A percentile compares a stretch with the other conserved stretches of the same genome.
These are phyloP conservation scores for Linepithema humile DNA, from an alignment of 1,140 invertebrate species.

Conservation along the genomic window DNA sequence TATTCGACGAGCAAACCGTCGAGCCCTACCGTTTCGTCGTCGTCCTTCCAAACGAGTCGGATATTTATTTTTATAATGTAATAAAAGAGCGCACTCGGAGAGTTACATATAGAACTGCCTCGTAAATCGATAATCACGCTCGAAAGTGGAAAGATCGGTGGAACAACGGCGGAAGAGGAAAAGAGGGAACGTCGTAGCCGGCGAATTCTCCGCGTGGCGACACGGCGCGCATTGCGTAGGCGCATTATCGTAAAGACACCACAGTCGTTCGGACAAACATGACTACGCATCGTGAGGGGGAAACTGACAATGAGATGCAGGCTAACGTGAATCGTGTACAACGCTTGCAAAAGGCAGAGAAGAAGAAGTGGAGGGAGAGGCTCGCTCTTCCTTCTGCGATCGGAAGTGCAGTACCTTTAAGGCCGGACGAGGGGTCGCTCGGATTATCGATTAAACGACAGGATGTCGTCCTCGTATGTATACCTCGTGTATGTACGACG, in stretches of 20 bases:
- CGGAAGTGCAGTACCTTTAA: slow-evolving; percentile 50
- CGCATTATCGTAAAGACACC: slow-evolving; percentile 27
- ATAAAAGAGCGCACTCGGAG: slow-evolving; percentile 23
- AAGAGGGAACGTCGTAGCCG: not conserved
- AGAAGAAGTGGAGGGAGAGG: not conserved
- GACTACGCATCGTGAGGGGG: slow-evolving; percentile 1
- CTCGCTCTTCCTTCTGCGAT: not conserved
- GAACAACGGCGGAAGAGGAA: not conserved
- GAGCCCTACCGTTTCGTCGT: not conserved
- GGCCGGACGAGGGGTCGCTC: slow-evolving; percentile 17
- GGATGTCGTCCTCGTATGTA: slow-evolving; percentile 63
- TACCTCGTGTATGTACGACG: slow-evolving; percentile 25
- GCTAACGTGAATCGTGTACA: not conserved
- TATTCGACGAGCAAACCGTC: not conserved
- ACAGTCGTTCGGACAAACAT: not conserved
- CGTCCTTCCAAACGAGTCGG: not conserved
- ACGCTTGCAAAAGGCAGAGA: not conserved
- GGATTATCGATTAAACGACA: slow-evolving; percentile 69
- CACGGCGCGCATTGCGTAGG: slow-evolving; percentile 15
- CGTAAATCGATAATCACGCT: slow-evolving; percentile 38
- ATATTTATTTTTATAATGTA: slow-evolving; percentile 60
- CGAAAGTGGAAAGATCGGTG: not conserved
- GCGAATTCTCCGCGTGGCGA: not conserved
- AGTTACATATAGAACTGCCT: not conserved
- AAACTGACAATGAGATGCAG: not conserved